phyloP scores from a whole-genome alignment of 2,113 vertebrate species.

The Apteryx mantelli region DNA sequence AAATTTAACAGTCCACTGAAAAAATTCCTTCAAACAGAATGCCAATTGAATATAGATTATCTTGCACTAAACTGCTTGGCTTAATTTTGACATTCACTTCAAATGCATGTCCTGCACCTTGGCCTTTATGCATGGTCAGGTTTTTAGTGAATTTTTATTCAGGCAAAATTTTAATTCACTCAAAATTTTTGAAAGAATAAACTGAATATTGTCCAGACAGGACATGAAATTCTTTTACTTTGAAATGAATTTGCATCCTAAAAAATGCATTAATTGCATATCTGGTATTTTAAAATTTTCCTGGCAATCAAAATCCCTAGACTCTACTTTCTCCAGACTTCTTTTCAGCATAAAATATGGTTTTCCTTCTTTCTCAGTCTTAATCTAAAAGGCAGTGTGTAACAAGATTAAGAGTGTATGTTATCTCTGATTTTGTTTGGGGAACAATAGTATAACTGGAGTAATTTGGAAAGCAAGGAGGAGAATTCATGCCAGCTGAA shows the following conservation, averaged over 20 bases:
- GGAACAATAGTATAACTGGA: background rate
- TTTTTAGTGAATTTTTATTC: background rate
- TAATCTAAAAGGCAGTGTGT: background rate
- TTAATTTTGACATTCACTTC: background rate
- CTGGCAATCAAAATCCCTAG: background rate
- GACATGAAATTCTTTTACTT: background rate
- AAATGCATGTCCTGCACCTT: background rate
- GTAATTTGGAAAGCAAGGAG: background rate
- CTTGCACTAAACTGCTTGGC: background rate
- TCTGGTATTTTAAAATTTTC: background rate
- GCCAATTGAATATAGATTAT: background rate
- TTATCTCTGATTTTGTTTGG: background rate
- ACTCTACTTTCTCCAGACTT: background rate
- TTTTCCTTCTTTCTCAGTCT: background rate
- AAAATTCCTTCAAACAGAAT: background rate
- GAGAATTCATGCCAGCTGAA: background rate
- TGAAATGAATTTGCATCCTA: background rate
- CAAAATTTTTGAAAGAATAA: background rate
- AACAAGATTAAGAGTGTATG: background rate
- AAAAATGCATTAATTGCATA: background rate
- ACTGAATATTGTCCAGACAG: background rate
- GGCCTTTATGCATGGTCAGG: background rate
- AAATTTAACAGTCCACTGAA: background rate
- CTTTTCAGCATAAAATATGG: background rate
- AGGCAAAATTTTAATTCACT: background rate